Evolutionary conservation across 2,797 vertebrate species (phyloP).

Genomic region (Gallirallus australis): DNA sequence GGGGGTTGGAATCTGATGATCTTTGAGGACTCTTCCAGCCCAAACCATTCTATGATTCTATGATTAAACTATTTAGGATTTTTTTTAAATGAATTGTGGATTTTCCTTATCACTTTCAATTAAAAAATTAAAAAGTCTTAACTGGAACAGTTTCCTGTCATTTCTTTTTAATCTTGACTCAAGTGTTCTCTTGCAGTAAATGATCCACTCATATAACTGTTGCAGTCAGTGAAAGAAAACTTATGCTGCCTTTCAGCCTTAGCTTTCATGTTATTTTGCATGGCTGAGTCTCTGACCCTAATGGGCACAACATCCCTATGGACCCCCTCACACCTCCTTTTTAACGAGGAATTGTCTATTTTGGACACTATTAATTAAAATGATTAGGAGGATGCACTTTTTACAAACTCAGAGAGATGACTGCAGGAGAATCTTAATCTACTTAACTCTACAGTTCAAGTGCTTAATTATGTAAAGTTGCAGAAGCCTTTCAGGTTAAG

Average conservation of each 20-base stretch:
- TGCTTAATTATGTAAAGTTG: neutral
- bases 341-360: conserved; percentile 5
- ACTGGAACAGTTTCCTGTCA: neutral
- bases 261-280: neutral
- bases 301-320: neutral
- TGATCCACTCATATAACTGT: neutral
- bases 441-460: neutral
- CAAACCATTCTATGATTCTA: too few species aligned
- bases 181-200: neutral
- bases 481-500: neutral
- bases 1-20: too few species aligned
- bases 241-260: neutral
- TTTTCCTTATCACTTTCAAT: conserved; percentile 26
- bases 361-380: conserved; percentile 5
- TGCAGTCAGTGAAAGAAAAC: conserved; percentile 26
- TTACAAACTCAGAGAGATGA: neutral
- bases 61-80: neutral
- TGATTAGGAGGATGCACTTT: neutral
- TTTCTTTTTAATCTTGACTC: neutral
- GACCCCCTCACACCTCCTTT: neutral
- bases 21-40: too few species aligned
- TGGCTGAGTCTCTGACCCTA: neutral
- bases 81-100: neutral
- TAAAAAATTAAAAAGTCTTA: conserved; percentile 31
- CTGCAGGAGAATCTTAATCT: neutral